Evolutionary conservation across 2,888 invertebrate species (phyloP), one percentile per base, ranked within the genome.

Genomic region (Philereme transversata): DNA sequence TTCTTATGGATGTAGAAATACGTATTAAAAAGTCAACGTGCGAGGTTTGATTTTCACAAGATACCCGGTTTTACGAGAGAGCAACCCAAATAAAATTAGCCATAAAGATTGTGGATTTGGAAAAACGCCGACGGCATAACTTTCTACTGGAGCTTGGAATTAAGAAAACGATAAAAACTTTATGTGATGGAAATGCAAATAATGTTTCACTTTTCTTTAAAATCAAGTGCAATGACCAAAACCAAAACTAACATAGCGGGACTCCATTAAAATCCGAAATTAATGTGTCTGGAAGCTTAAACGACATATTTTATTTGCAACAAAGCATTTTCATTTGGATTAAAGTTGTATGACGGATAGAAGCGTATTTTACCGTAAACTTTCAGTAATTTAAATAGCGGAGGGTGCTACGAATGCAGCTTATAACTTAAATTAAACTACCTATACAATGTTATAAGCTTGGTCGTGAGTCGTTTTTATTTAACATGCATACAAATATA

Each of bases 211-310:
- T 58, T 60, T 58, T 53, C 44, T 53, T 49, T 49, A 45, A 52
- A 44, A 54, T 61, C 58, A 68, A 62, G 62, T 44, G 47, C 33
- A 58, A 51, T 10, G 34, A 57, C 36, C 52, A 5, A 6, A 51
- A 43, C 47, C 10, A 52, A 51, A 65, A 59, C 61, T 60, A 63
- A 57, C 58, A 53, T 56, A 49, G 56, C 46, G 50, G 69, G 41
- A 56, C 33, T 49, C 56, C 45, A 58, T 51, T 55, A 52, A 56
- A 71, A 65, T 60, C 62, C 64, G 62, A 71, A 71, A 76, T 75
- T 71, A 75, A 77, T 78, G 77, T 71, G 75, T 78, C 77, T 78
- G 71, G 72, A 67, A 62, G 60, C 56, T 67, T 62, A 62, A 51
- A 61, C 52, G 55, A 56, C 49, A 55, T 40, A 36, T 56, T 49